phyloP scores from a whole-genome alignment of 1,140 invertebrate genomes.

The Drosophila melanica region DNA sequence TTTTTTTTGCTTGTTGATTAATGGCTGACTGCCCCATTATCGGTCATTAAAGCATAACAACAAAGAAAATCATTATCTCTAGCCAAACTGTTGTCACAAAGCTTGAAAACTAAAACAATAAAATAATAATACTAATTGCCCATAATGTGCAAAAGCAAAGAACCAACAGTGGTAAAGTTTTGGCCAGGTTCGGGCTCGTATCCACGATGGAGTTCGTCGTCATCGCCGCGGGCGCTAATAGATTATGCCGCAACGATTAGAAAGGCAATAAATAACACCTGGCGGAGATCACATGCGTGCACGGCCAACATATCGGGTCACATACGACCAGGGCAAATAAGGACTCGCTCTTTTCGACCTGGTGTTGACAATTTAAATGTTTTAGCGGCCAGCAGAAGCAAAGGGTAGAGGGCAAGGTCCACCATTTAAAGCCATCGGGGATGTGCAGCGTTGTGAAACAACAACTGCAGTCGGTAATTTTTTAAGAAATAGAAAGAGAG shows the following conservation, averaged over 20 bases:
- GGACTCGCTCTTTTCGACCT: conserved; percentile 49
- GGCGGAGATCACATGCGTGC: conserved; percentile 71
- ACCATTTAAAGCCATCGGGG: conserved; percentile 42
- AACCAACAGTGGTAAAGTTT: conserved; percentile 17
- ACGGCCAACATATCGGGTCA: conserved; percentile 20
- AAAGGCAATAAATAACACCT: conserved; percentile 82
- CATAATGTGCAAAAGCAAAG: conserved; percentile 66
- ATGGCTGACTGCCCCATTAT: conserved; percentile 52
- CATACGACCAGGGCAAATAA: conserved; percentile 34
- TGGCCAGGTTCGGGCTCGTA: neutral
- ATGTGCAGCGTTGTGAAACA: conserved; percentile 36
- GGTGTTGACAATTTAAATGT: conserved; percentile 79
- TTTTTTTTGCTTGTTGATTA: conserved; percentile 47
- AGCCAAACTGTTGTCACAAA: conserved; percentile 51
- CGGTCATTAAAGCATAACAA: conserved; percentile 53
- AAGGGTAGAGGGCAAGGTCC: conserved; percentile 60
- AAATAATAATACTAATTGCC: conserved; percentile 69
- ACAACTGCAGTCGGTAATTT: conserved; percentile 23
- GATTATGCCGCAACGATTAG: conserved; percentile 83
- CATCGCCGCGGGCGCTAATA: conserved; percentile 64
- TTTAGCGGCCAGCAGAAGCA: conserved; percentile 29
- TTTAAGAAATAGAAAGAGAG: too few relatives aligned
- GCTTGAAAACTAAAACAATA: conserved; percentile 73
- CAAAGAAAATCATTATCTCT: neutral
- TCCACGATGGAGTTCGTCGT: conserved; percentile 16